Evolutionary conservation across 2,888 invertebrate genomes (phyloP), one percentile per base, ranked within the genome.

Genomic region (Corbicula japonica): DNA sequence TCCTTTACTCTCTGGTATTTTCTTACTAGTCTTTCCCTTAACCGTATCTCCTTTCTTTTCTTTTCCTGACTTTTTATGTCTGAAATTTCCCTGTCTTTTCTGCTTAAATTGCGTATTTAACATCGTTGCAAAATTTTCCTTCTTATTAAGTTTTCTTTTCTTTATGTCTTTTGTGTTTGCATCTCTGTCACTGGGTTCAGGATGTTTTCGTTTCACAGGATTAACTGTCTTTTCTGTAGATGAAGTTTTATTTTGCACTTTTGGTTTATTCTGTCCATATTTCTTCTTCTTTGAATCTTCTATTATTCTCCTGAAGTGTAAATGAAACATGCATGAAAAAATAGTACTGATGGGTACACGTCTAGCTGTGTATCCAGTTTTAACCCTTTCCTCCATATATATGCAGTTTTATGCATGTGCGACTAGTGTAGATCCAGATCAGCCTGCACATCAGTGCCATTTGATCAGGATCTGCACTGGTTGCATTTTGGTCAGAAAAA

Each of bases 71-170:
- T 58, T 30, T 26, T 50, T 50, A 18, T 28, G 52, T 66, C 18
- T 30, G 15, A 34, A 34, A 28, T 72, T 52, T 32, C 62, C 71
- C 30, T 61, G 50, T 34, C 30, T 8, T 62, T 54, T 72, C 15
- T 41, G 23, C 34, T 62, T 72, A 54, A 62, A 72, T 44, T 72
- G 62, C 54, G 54, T 52, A 26, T 72, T 62, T 35, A 72, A 44
- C 15, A 41, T 28, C 30, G 50, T 61, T 3, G 60, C 61, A 12
- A 23, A 21, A 18, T 62, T 50, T 62, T 41, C 30, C 35, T 38
- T 21, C 38, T 72, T 61, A 10, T 61, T 46, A 26, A 60, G 46
- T 52, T 54, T 72, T 38, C 34, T 44, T 44, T 61, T 60, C 46
- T 60, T 65, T n/a, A 18, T 34, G 8, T 71, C 71, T 50, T 32